phyloP scores from a whole-genome alignment of 2,888 invertebrate genomes.

The Meloe dianella region DNA sequence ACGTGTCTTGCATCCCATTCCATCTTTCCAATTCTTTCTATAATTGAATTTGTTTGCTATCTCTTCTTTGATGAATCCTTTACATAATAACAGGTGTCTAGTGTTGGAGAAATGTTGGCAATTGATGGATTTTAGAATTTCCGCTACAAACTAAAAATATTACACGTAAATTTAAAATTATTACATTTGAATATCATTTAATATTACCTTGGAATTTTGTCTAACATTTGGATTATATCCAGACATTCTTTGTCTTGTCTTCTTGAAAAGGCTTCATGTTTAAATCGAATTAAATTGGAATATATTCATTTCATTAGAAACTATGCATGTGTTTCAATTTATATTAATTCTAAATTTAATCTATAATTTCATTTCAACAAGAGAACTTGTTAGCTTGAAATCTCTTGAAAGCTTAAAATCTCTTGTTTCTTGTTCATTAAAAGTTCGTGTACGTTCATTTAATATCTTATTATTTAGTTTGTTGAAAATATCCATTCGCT shows the following conservation, averaged over 20 bases:
- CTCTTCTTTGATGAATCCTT: background rate
- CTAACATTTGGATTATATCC: background rate
- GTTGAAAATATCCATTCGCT: background rate
- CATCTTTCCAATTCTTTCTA: constrained; percentile 19
- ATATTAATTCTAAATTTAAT: constrained; percentile 6
- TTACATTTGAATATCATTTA: background rate
- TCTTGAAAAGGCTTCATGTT: background rate
- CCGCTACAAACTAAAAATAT: too few relatives aligned
- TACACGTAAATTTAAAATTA: background rate
- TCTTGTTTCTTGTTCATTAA: constrained; percentile 8
- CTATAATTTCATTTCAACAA: background rate
- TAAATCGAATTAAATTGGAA: background rate
- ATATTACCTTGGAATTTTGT: background rate
- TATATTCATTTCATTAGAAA: background rate
- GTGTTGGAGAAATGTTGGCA: background rate
- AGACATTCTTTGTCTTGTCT: background rate
- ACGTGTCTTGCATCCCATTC: constrained; percentile 21
- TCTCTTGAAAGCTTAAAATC: background rate
- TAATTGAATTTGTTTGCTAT: constrained; percentile 23
- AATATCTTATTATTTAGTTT: constrained; percentile 10
- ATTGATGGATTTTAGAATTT: too few relatives aligned
- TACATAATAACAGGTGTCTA: background rate
- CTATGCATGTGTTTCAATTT: background rate
- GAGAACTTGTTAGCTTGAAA: constrained; percentile 7
- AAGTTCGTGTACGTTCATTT: background rate